Evolutionary conservation across 2,888 invertebrate species (phyloP).

Genomic region (Cryptophagus acutangulus): DNA sequence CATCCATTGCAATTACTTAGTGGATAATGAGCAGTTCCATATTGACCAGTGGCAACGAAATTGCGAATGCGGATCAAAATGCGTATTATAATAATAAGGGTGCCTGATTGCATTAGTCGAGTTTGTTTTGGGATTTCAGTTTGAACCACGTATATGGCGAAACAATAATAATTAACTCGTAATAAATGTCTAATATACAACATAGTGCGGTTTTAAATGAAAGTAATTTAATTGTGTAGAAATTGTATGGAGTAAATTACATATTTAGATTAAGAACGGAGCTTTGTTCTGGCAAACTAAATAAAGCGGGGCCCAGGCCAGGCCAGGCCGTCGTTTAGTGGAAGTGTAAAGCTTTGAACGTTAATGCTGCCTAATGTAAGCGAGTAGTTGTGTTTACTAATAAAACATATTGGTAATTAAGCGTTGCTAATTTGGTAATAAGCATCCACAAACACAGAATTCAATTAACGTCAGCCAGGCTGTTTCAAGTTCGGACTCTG

Average conservation of each 20-base stretch:
- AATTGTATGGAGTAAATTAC: constrained; percentile 19
- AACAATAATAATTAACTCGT: constrained; percentile 3
- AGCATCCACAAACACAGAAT: constrained; percentile 50
- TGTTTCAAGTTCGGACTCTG: constrained; percentile 4
- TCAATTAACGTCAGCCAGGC: constrained; percentile 44
- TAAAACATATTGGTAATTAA: constrained; percentile 50
- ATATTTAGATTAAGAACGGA: constrained; percentile 28
- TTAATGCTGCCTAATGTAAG: constrained; percentile 45
- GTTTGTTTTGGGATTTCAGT: too few species aligned
- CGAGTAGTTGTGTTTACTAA: constrained; percentile 48
- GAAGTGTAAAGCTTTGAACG: constrained; percentile 42
- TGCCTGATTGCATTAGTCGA: too few species aligned
- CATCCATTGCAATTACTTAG: too few species aligned
- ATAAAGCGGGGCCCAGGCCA: too few species aligned
- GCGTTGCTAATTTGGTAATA: constrained; percentile 50
- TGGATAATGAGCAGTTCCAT: too few species aligned
- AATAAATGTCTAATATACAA: constrained; percentile 5
- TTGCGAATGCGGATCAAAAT: too few species aligned
- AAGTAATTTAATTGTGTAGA: constrained; percentile 8
- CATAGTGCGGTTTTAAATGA: constrained; percentile 5
- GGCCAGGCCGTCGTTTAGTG: constrained; percentile 33
- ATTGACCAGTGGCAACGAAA: too few species aligned
- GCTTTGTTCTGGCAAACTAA: constrained; percentile 35
- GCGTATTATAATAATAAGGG: constrained; percentile 8
- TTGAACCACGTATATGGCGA: too few species aligned